Evolutionary conservation across 2,888 invertebrate genomes (phyloP), one percentile per base, ranked within the genome.

Genomic region (Teinopalpus imperialis): DNA sequence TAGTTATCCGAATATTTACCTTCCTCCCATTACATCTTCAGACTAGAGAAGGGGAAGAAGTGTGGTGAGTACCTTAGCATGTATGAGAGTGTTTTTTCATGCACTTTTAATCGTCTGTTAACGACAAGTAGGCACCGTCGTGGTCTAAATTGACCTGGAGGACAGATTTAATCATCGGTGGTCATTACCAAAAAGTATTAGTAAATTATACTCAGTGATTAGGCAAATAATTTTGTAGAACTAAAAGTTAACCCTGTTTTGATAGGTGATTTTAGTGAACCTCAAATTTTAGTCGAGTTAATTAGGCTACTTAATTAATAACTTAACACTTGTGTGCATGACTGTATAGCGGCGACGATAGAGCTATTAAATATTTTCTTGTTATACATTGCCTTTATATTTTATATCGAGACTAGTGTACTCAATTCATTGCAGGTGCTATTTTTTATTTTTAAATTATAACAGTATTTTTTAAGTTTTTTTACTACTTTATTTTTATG

Each of bases 341-440:
- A 34, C 34, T 42, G 24, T 32, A 31, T 8, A 7, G 9, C 3
- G 16, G 8, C 6, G 9, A 2, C 1, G 29, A 2, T 20, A 16
- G 39, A 7, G 3, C n/a, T 10, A 30, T 32, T 9, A 43, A 40
- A 20, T 46, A 42, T 29, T 43, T 18, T 16, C 4, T 31, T 31
- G 31, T 46, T 48, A 49, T 39, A 23, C 20, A 3, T 18, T 37
- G 18, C 16, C 27, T 44, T 43, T 46, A 13, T 37, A 29, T 43
- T 48, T 48, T 47, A 42, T 42, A 34, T 9, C 41, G 27, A 23
- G 43, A 27, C 16, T 13, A 34, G 42, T 27, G 42, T 48, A 49
- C 29, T 45, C 29, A 8, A 51, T 48, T 36, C 30, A 50, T 39
- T 30, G 37, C 44, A 52, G 53, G 53, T 56, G 51, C 53, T 53